Conservation (phyloP, 2,888 invertebrate species). For the Sesamia inferens region DNA sequence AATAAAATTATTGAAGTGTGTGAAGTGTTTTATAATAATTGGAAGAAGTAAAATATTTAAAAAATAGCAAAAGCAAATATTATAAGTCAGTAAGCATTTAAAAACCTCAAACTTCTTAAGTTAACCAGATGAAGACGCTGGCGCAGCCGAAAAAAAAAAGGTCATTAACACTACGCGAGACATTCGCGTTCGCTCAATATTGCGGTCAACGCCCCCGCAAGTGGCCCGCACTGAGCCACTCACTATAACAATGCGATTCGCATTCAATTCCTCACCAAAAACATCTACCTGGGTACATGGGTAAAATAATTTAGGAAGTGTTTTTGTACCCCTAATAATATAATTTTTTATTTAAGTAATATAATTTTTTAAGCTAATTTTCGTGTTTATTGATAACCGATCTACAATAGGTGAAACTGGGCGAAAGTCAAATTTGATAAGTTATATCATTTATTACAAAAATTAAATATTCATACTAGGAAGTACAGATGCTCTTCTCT, state of each 20-base stretch:
- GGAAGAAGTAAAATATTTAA: too few species aligned
- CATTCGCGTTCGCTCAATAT: constrained; percentile 89
- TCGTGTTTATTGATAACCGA: neutral
- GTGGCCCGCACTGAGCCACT: constrained; percentile 73
- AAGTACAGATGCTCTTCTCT: neutral
- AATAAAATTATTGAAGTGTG: neutral
- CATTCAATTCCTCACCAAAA: constrained; percentile 55
- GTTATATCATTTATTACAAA: neutral
- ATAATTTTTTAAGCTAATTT: neutral
- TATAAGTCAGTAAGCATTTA: neutral
- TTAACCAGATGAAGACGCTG: constrained; percentile 69
- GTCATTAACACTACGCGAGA: constrained; percentile 89
- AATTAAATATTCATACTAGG: neutral
- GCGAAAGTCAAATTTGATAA: neutral
- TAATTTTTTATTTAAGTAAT: neutral
- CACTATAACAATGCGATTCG: constrained; percentile 65
- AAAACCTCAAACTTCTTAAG: constrained; percentile 17
- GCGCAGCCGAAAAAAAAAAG: constrained; percentile 88
- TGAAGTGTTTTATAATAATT: neutral
- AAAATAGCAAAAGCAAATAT: neutral
- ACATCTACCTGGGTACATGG: constrained; percentile 9
- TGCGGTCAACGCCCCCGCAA: constrained; percentile 88
- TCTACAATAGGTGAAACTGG: neutral
- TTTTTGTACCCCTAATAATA: neutral
- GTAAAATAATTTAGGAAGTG: constrained; percentile 22